phyloP scores from a whole-genome alignment of 2,113 vertebrate species.

The Epinephelus cyanopodus region DNA sequence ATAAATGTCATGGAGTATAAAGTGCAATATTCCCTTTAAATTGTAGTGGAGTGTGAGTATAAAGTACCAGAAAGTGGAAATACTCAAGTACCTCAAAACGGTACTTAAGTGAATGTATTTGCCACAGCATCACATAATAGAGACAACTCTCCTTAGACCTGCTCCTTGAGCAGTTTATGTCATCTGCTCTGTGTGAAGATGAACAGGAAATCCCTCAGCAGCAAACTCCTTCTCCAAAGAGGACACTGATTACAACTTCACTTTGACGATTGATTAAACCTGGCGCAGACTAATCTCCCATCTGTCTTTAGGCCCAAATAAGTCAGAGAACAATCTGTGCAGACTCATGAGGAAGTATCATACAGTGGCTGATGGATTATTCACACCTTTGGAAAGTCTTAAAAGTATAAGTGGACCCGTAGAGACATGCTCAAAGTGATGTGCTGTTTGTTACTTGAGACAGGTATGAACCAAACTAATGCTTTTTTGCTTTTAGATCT shows the following conservation, averaged over 20 bases:
- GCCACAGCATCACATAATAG: not conserved
- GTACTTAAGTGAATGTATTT: not conserved
- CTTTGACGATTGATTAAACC: conserved; percentile 20
- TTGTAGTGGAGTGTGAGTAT: no score
- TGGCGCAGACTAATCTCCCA: conserved; percentile 4
- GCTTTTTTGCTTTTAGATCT: not conserved
- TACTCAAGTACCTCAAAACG: not conserved
- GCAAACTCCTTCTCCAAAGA: not conserved
- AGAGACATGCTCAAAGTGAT: not conserved
- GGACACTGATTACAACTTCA: not conserved
- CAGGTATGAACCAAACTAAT: not conserved
- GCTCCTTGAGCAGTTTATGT: not conserved
- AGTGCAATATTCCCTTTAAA: no score
- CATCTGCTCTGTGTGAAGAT: conserved; percentile 1
- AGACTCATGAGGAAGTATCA: not conserved
- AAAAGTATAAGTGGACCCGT: not conserved
- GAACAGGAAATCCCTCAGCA: not conserved
- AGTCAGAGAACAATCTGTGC: conserved; percentile 19
- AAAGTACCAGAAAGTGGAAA: not conserved
- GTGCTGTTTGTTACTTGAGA: not conserved
- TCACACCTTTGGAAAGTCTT: conserved; percentile 4
- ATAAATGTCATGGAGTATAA: no score
- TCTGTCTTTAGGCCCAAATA: conserved; percentile 26
- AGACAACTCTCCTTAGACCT: not conserved
- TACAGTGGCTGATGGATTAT: not conserved